Percentiles rank a stretch among this genome's conserved stretches.
Conservation (phyloP, 64 coral and sea anemone genomes). For the Cladopsammia gracilis region DNA sequence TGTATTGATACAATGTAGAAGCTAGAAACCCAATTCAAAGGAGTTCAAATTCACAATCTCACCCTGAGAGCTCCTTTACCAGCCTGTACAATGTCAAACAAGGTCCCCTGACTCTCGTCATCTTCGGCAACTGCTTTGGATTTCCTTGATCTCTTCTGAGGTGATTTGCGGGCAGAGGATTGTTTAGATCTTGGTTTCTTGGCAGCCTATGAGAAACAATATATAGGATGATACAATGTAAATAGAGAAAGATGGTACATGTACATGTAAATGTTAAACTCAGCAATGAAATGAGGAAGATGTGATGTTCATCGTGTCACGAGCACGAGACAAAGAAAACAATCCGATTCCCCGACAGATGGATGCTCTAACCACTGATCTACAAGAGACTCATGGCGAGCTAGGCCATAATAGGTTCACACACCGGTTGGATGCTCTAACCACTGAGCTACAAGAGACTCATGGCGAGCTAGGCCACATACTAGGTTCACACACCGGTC, state of each 20-base stretch:
- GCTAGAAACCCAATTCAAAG: background rate
- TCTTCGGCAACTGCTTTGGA: conserved; percentile 19
- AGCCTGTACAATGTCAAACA: conserved; percentile 92
- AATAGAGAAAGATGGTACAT: background rate
- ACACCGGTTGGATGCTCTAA: no score
- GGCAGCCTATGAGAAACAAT: conserved; percentile 12
- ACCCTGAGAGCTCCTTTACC: conserved; percentile 92
- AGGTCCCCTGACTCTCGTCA: conserved; percentile 68
- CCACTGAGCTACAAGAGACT: no score
- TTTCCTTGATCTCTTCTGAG: conserved; percentile 70
- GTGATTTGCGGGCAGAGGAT: conserved; percentile 17
- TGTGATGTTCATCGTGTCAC: no score
- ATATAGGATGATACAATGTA: background rate
- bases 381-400: no score
- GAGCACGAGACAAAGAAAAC: no score
- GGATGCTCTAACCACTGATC: no score
- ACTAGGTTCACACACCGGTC: no score
- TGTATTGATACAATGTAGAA: no score
- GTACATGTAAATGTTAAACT: background rate
- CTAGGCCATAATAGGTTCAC: no score
- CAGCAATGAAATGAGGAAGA: no score
- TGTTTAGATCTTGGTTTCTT: conserved; percentile 63
- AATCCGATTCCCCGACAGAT: no score
- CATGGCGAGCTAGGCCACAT: no score
- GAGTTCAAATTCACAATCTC: background rate